These are phyloP conservation scores for Hemibagrus wyckioides DNA, from an alignment of 2,113 vertebrate genomes.

Conservation along the genomic window DNA sequence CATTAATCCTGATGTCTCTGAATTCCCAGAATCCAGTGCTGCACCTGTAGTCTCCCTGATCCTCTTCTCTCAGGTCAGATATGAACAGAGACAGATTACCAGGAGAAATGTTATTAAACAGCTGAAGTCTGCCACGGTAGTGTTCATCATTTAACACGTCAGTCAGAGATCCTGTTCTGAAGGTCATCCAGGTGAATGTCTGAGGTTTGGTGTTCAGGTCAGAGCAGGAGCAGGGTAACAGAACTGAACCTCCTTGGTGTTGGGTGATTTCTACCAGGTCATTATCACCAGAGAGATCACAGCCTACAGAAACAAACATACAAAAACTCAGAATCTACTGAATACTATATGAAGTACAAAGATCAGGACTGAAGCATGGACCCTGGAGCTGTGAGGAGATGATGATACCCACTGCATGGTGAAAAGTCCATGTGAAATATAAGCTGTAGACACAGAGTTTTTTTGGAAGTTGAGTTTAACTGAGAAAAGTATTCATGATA, in stretches of 20 bases:
- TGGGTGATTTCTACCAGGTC: neutral
- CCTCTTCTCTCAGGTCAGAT: slow-evolving; percentile 21
- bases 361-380: too few species aligned
- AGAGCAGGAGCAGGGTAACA: slow-evolving; percentile 40
- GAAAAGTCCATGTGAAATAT: too few species aligned
- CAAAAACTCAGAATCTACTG: too few species aligned
- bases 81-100: slow-evolving; percentile 41
- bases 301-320: slow-evolving; percentile 7
- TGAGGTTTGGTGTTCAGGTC: neutral
- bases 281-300: neutral
- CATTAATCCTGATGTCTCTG: neutral
- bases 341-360: neutral
- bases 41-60: too few species aligned
- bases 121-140: slow-evolving; percentile 17
- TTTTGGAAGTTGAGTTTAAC: too few species aligned
- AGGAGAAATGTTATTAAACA: slow-evolving; percentile 23
- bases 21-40: too few species aligned
- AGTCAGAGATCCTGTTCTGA: neutral
- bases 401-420: too few species aligned
- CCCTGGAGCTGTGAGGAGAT: too few species aligned
- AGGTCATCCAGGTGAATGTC: neutral
- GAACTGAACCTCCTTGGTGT: slow-evolving; percentile 21
- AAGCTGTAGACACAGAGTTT: too few species aligned
- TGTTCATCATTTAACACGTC: slow-evolving; percentile 1
- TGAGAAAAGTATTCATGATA: too few species aligned